Evolutionary conservation across 1,140 invertebrate species (phyloP).

Genomic region (Trachymyrmex cornetzi): DNA sequence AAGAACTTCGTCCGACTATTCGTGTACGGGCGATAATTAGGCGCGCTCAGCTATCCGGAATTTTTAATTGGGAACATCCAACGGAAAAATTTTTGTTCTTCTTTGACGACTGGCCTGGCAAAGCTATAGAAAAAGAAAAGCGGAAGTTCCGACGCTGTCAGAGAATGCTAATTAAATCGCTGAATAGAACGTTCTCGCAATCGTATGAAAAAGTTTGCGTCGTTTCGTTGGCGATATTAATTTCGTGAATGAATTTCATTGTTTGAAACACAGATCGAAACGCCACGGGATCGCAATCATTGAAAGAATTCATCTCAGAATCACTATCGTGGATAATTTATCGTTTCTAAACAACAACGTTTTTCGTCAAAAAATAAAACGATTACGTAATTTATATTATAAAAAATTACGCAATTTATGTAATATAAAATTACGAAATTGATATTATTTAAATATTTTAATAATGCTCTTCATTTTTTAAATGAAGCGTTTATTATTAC

Average conservation of each 20-base stretch:
- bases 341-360: background rate
- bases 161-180: constrained; percentile 60
- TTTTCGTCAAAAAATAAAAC: background rate
- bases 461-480: background rate
- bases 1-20: constrained; percentile 50
- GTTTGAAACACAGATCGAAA: constrained; percentile 18
- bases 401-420: background rate
- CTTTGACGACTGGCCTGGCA: background rate
- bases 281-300: background rate
- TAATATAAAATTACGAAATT: constrained; percentile 3
- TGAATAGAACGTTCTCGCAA: constrained; percentile 29
- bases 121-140: constrained; percentile 46
- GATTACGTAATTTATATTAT: background rate
- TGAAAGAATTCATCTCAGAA: background rate
- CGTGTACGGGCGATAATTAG: constrained; percentile 71
- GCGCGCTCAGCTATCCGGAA: constrained; percentile 61
- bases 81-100: constrained; percentile 59
- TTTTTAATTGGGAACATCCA: constrained; percentile 73
- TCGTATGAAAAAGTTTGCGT: constrained; percentile 40
- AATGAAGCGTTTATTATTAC: background rate
- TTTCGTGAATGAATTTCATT: constrained; percentile 49
- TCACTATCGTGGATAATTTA: background rate
- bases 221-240: constrained; percentile 46
- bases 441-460: background rate
- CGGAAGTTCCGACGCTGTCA: constrained; percentile 16